These are phyloP conservation scores for Polymixis flavicincta DNA, from an alignment of 2,888 invertebrate species.

Conservation along the genomic window DNA sequence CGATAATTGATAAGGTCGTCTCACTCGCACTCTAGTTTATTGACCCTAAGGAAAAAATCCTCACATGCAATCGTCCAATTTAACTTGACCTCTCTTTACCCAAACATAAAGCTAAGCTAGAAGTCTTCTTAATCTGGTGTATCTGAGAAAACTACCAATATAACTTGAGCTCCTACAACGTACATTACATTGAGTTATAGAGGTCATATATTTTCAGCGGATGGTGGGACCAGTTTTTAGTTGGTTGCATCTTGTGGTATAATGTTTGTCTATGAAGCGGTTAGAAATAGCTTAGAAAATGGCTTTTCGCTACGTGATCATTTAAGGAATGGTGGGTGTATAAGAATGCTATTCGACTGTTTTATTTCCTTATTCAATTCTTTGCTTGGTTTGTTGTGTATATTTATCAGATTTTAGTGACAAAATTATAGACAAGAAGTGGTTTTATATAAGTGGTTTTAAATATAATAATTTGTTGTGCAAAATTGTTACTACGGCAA, in stretches of 20 bases:
- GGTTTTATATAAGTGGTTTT: neutral
- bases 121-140: constrained; percentile 51
- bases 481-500: neutral
- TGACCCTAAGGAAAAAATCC: constrained; percentile 82
- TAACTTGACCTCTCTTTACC: constrained; percentile 49
- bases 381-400: constrained; percentile 3
- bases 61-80: constrained; percentile 55
- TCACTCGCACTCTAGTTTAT: constrained; percentile 83
- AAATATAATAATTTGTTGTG: neutral
- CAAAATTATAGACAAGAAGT: neutral
- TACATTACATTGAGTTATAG: constrained; percentile 40
- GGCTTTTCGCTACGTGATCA: constrained; percentile 55
- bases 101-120: neutral
- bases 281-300: constrained; percentile 57
- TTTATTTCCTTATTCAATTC: constrained; percentile 33
- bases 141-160: constrained; percentile 39
- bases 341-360: constrained; percentile 5
- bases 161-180: constrained; percentile 47
- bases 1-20: constrained; percentile 87
- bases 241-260: constrained; percentile 61
- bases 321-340: constrained; percentile 31
- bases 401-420: constrained; percentile 2
- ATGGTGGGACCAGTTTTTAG: constrained; percentile 68
- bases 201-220: constrained; percentile 62
- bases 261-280: constrained; percentile 55